These are phyloP conservation scores for Sphaeridia pumilis DNA, from an alignment of 2,888 invertebrate genomes.

Conservation along the genomic window DNA sequence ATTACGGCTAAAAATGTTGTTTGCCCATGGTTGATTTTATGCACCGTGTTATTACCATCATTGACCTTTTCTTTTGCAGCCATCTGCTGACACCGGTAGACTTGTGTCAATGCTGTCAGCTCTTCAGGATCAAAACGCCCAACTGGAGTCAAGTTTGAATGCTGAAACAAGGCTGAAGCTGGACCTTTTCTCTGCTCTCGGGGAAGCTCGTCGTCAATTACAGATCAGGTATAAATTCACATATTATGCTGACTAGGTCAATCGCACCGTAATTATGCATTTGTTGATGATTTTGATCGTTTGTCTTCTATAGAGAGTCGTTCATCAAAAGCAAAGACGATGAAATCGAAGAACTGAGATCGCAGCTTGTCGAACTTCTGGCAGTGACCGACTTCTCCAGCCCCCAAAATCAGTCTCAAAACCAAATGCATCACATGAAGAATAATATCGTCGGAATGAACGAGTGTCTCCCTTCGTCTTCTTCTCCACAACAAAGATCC, in stretches of 20 bases:
- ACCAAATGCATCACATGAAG: conserved; percentile 18
- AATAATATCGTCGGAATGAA: conserved; percentile 17
- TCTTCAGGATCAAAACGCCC: conserved; percentile 80
- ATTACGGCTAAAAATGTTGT: too few species aligned
- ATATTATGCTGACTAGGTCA: background rate
- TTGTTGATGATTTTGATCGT: too few species aligned
- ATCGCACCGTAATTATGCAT: too few species aligned
- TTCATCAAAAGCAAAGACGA: conserved; percentile 72
- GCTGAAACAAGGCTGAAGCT: conserved; percentile 96
- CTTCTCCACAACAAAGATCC: conserved; percentile 17
- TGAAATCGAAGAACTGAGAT: conserved; percentile 80
- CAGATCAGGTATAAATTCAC: conserved; percentile 32
- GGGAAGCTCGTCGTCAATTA: conserved; percentile 82
- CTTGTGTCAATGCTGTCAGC: conserved; percentile 65
- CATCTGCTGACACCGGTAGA: conserved; percentile 52
- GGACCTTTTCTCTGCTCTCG: conserved; percentile 92
- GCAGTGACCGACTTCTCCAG: conserved; percentile 49
- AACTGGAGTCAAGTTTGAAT: conserved; percentile 84
- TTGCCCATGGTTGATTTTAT: too few species aligned
- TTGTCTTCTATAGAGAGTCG: conserved; percentile 52
- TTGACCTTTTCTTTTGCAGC: too few species aligned
- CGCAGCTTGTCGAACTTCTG: conserved; percentile 81
- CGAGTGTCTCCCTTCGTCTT: conserved; percentile 13
- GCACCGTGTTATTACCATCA: too few species aligned
- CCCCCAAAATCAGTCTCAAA: conserved; percentile 23